phyloP scores from a whole-genome alignment of 1,140 invertebrate genomes.

The Tetragonula clypearis region DNA sequence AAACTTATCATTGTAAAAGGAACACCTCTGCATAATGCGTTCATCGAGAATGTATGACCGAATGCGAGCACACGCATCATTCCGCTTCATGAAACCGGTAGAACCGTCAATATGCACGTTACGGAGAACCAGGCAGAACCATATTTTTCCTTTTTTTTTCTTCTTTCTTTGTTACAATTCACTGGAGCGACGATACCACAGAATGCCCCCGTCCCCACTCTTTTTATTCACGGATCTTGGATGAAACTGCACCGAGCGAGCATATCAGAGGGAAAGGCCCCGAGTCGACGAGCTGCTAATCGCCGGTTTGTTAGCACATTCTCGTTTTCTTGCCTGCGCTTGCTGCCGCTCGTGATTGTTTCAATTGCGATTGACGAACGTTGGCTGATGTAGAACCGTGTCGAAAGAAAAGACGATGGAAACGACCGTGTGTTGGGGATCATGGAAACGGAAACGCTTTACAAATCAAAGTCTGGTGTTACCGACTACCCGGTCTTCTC shows the following conservation, averaged over 20 bases:
- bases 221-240: background rate
- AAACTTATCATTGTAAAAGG: background rate
- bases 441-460: background rate
- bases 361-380: background rate
- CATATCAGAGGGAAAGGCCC: constrained; percentile 3
- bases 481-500: background rate
- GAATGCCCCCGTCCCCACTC: background rate
- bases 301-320: constrained; percentile 9
- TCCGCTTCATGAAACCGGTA: constrained; percentile 11
- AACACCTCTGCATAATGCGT: constrained; percentile 16
- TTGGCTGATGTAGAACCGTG: background rate
- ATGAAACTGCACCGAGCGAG: background rate
- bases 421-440: background rate
- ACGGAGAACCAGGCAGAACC: background rate
- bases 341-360: background rate
- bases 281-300: background rate
- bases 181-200: background rate
- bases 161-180: constrained; percentile 12
- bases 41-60: background rate
- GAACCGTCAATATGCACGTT: background rate
- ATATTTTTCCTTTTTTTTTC: background rate
- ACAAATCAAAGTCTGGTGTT: background rate
- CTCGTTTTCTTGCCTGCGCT: constrained; percentile 1
- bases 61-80: background rate
- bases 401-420: background rate